These are phyloP conservation scores for Danio kyathit DNA, from an alignment of 2,797 vertebrate species.

Conservation along the genomic window DNA sequence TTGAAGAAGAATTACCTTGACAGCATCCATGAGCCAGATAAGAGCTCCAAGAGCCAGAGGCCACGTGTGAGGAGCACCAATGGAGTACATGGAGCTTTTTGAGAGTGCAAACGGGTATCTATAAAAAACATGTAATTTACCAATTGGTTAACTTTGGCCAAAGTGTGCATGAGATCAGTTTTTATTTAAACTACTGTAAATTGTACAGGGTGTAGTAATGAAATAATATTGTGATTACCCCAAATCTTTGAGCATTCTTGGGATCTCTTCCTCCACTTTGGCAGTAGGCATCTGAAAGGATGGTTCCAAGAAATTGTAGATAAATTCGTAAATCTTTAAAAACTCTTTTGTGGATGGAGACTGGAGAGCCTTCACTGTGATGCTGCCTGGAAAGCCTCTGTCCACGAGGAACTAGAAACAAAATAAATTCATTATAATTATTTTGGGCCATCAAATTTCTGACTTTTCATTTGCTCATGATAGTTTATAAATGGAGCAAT, in stretches of 20 bases:
- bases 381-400: conserved; percentile 82
- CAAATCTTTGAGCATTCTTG: conserved; percentile 88
- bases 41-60: conserved; percentile 93
- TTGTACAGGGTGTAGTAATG: background rate
- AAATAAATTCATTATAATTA: background rate
- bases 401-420: conserved; percentile 87
- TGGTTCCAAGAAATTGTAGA: conserved; percentile 88
- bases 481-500: background rate
- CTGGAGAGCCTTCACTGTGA: conserved; percentile 90
- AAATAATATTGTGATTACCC: conserved; percentile 76
- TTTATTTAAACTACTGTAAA: background rate
- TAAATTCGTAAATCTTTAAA: conserved; percentile 93
- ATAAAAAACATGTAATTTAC: conserved; percentile 37
- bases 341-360: conserved; percentile 96
- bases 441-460: background rate
- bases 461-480: background rate
- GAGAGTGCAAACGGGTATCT: conserved; percentile 95
- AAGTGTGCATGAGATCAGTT: background rate
- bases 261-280: conserved; percentile 96
- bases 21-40: conserved; percentile 92
- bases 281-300: conserved; percentile 89
- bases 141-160: background rate
- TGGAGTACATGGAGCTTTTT: conserved; percentile 96
- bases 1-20: conserved; percentile 83
- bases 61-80: conserved; percentile 97